These are phyloP conservation scores for Halocynthia aurantium DNA, from an alignment of 23 tunicate genomes.

Conservation along the genomic window DNA sequence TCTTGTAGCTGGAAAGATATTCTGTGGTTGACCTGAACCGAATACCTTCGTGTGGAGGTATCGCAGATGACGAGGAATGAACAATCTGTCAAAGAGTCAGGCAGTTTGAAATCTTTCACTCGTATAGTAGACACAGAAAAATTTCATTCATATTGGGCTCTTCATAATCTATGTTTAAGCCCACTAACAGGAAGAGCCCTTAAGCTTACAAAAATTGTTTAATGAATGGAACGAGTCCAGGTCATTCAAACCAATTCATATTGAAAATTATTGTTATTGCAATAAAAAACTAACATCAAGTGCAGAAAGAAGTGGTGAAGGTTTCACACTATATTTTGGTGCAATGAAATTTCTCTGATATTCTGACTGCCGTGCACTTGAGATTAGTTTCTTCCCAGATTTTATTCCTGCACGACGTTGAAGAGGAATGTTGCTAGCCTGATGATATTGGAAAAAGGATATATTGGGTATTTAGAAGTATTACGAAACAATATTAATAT, in stretches of 20 bases:
- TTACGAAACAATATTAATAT: too few species aligned
- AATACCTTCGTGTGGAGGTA: slow-evolving; percentile 64
- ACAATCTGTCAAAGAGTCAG: slow-evolving; percentile 10
- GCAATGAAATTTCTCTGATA: slow-evolving; percentile 22
- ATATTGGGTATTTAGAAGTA: too few species aligned
- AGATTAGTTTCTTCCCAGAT: not conserved
- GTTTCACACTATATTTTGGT: slow-evolving; percentile 23
- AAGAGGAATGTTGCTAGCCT: slow-evolving; percentile 9
- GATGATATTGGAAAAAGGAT: too few species aligned
- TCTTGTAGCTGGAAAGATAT: slow-evolving; percentile 52
- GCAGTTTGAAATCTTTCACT: too few species aligned
- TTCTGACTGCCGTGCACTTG: slow-evolving; percentile 14
- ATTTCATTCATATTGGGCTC: too few species aligned
- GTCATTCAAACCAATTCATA: too few species aligned
- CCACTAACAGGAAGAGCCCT: too few species aligned
- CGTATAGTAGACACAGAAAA: too few species aligned
- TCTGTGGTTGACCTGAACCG: slow-evolving; percentile 44
- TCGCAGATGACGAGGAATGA: slow-evolving; percentile 69
- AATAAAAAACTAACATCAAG: slow-evolving; percentile 33
- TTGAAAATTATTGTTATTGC: too few species aligned
- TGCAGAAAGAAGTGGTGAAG: slow-evolving; percentile 76
- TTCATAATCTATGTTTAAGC: too few species aligned
- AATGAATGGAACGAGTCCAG: too few species aligned
- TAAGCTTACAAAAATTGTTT: too few species aligned
- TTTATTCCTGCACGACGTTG: slow-evolving; percentile 12